Base-by-base conservation (phyloP, 2,888 invertebrate species). In the Agrypnus murinus region DNA sequence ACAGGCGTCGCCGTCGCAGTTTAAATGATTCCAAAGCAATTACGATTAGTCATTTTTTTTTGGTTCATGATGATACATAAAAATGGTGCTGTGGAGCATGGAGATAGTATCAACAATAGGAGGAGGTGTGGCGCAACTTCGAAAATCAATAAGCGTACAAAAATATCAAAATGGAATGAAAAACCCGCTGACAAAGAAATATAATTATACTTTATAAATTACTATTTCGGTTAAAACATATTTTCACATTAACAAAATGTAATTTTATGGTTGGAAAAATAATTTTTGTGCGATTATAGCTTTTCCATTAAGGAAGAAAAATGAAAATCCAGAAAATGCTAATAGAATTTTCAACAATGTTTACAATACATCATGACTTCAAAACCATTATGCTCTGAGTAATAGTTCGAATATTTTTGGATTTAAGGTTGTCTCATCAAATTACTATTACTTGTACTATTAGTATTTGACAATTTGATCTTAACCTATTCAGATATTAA, bases 131-230 rank as follows among this genome's bases (percentile, higher is more conserved):
- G 25, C 38, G 15, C 6, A 1, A 55, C 55, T 31, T 43, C n/a
- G 9, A 48, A 60, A 62, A 66, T 66, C 48, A 67, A 58, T 48
- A 58, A 71, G 71, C 71, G 63, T 71, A 71, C 48, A 67, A 66
- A 71, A 71, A 67, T 67, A 67, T 63, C 48, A 63, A 63, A 69
- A 57, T 69, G 68, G 68, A 69, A 77, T 75, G 75, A 77, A 78
- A 75, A 77, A 74, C 76, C 64, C 69, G 58, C 74, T 71, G 67
- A 69, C 63, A 70, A 70, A 40, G 62, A 48, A 68, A 53, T 12
- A 66, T 14, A 7, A n/a, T 36, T 31, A 32, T n/a, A n/a, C 25
- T 3, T 25, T 25, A 25, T 25, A 53, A 32, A n/a, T 55, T 36
- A 36, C 40, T 38, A n/a, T 25, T 25, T 45, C 46, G 34, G 60